These are phyloP conservation scores for Penelope pileata DNA, from an alignment of 2,113 vertebrate genomes.

Conservation along the genomic window DNA sequence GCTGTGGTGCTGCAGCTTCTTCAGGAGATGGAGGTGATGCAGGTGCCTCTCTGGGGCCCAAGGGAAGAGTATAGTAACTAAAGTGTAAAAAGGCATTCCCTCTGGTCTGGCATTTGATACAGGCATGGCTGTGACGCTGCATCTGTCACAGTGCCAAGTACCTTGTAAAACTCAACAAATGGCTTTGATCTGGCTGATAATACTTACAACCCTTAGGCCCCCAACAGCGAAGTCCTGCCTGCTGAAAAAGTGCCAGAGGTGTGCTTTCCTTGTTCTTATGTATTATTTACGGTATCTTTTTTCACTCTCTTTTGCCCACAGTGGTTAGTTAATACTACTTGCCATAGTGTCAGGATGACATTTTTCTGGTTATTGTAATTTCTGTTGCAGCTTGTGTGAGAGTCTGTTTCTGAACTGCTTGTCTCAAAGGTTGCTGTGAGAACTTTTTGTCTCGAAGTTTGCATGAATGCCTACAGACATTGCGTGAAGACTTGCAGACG, in stretches of 20 bases:
- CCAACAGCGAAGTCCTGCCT: neutral
- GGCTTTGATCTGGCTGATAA: neutral
- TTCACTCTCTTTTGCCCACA: neutral
- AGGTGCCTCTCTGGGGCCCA: neutral
- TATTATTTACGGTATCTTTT: neutral
- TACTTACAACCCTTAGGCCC: neutral
- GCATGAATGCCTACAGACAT: no score
- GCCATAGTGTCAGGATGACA: neutral
- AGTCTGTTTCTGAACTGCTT: no score
- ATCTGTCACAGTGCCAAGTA: fast-evolving
- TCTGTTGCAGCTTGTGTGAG: no score
- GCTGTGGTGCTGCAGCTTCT: neutral
- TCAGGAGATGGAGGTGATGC: neutral
- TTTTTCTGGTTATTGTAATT: neutral
- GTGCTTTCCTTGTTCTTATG: fast-evolving
- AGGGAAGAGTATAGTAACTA: neutral
- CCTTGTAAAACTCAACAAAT: neutral
- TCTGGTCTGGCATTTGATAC: neutral
- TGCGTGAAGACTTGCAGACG: no score
- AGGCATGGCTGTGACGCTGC: neutral
- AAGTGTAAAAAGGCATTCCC: neutral
- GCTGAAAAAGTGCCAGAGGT: neutral
- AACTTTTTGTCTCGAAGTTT: no score
- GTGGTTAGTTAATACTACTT: neutral
- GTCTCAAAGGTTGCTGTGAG: no score